Base-by-base conservation (phyloP, 2,113 vertebrate genomes). In the Scortum barcoo region DNA sequence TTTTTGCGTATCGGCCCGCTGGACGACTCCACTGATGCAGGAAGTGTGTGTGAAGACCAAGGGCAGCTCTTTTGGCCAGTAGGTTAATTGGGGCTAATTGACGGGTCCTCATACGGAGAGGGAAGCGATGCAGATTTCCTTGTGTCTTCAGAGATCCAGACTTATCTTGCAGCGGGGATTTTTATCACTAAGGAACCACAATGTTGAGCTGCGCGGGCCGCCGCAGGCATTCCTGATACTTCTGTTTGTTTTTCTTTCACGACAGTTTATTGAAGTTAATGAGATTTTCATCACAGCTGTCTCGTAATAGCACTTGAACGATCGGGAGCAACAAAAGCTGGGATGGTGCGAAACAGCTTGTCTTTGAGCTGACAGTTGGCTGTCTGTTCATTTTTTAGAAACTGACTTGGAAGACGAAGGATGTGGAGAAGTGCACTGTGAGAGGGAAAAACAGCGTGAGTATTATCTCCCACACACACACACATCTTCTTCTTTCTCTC, bases 391-490 rank as follows among this genome's bases (percentile, higher is more conserved):
- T 89, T 70, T 90, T 91, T 76, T 90, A 96, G 95, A 96, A 95
- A 80, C 93, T 96, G 86, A 95, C 95, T 53, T 96, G 95, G 95
- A 96, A 95, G 85, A 95, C 95, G 36, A 95, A 95, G 83, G 94
- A 95, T 77, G 93, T 96, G 86, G 95, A 95, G 77, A 96, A 96
- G 86, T 96, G 95, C 89, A 96, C 95, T 8, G 94, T 96, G 93
- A 90, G 95, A 78, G 95, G 95, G 79, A 96, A 96, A 19, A 96
- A 95, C 91, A 96, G 94, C 87, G 95, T 96, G 90, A 95, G 95
- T 95, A 65, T 88, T 42, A 57, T 69, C 71, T 62, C 30, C 24
- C 66, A 73, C 50, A 67, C 61, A 61, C 58, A 76, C 1, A 2
- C 67, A 26, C 78, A 26, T 76, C 44, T 22, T 69, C 9, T 36